Conservation (phyloP, 2,888 invertebrate species). For the Archaeoteleia sp. region DNA sequence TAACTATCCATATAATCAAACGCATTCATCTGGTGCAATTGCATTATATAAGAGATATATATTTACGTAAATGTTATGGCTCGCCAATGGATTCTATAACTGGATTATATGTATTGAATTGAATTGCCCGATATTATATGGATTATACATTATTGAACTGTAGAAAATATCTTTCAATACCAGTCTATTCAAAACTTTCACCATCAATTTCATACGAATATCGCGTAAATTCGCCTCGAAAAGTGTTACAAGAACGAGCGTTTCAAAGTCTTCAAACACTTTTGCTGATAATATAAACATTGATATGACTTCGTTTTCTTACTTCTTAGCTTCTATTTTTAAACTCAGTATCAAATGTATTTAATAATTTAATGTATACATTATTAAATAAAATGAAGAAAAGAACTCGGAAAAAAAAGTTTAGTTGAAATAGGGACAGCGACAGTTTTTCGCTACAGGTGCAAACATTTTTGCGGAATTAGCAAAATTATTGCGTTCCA, state of each 20-base stretch:
- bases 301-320: no score
- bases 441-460: no score
- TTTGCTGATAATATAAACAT: slow-evolving; percentile 1
- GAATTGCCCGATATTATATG: slow-evolving; percentile 33
- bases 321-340: no score
- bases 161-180: slow-evolving; percentile 21
- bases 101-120: slow-evolving; percentile 3
- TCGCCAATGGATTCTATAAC: background rate
- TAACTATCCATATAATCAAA: slow-evolving; percentile 4
- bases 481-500: no score
- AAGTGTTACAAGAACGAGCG: slow-evolving; percentile 41
- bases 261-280: slow-evolving; percentile 4
- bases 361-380: no score
- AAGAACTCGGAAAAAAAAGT: no score
- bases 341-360: no score
- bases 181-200: slow-evolving; percentile 36
- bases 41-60: slow-evolving; percentile 35
- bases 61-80: slow-evolving; percentile 32
- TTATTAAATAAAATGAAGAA: no score
- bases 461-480: no score
- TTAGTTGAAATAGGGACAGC: no score
- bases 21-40: slow-evolving; percentile 5
- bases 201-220: slow-evolving; percentile 51
- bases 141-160: slow-evolving; percentile 28
- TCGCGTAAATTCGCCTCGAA: slow-evolving; percentile 37